Conservation (phyloP, 1,140 invertebrate genomes). For the Sycophaga agraensis region DNA sequence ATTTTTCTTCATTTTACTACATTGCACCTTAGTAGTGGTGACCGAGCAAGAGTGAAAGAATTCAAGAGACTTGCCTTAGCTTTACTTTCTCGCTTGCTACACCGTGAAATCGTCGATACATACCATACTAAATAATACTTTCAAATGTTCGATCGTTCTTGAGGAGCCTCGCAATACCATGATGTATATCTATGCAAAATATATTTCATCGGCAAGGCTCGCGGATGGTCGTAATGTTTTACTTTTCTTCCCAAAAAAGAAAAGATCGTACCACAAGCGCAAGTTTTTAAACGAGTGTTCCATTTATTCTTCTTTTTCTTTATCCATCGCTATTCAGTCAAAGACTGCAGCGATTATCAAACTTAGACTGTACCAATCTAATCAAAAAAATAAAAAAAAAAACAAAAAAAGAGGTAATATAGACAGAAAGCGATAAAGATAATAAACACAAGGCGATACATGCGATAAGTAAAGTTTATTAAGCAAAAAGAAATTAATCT, state of each 20-base stretch:
- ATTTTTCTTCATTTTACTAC: not conserved
- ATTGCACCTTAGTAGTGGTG: not conserved
- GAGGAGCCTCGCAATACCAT: constrained; percentile 20
- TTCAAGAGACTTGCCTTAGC: not conserved
- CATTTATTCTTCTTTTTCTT: constrained; percentile 39
- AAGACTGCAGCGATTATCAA: constrained; percentile 59
- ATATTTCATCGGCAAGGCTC: constrained; percentile 21
- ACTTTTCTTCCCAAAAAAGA: constrained; percentile 17
- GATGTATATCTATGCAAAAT: too few relatives aligned
- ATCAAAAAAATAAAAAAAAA: constrained; percentile 50
- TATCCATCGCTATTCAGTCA: constrained; percentile 45
- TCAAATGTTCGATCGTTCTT: not conserved
- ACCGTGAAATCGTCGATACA: constrained; percentile 11
- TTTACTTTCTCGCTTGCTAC: constrained; percentile 16
- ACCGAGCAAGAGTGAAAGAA: not conserved
- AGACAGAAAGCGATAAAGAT: constrained; percentile 12
- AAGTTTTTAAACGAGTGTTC: constrained; percentile 52
- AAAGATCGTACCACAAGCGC: constrained; percentile 15
- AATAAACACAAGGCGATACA: constrained; percentile 3
- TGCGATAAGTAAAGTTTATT: too few relatives aligned
- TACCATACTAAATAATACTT: constrained; percentile 4
- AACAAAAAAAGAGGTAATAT: constrained; percentile 14
- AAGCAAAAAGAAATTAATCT: constrained; percentile 21
- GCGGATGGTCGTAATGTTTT: constrained; percentile 12
- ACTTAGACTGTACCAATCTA: constrained; percentile 61